These are phyloP conservation scores for Cryptoprocta ferox DNA, from an alignment of 2,797 vertebrate species.

Conservation along the genomic window DNA sequence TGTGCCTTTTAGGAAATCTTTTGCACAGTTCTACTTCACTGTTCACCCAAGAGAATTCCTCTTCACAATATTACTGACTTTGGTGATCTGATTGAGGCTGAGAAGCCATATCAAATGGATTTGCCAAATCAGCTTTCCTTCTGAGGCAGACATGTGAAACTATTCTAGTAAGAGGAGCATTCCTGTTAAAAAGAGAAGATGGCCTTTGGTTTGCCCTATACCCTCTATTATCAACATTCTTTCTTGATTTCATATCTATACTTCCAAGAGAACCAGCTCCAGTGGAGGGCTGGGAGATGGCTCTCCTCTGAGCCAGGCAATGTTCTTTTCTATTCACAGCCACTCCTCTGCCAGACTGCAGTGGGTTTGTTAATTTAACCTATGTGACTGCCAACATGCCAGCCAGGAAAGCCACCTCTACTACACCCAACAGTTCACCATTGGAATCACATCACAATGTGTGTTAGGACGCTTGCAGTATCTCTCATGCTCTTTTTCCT, in stretches of 20 bases:
- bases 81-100: neutral
- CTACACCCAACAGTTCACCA: neutral
- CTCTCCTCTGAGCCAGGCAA: neutral
- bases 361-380: neutral
- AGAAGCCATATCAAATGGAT: neutral
- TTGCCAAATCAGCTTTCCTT: neutral
- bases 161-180: neutral
- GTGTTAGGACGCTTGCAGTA: neutral
- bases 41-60: neutral
- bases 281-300: neutral
- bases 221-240: neutral
- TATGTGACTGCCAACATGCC: neutral
- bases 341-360: neutral
- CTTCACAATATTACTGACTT: neutral
- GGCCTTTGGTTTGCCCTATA: neutral
- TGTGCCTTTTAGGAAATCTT: neutral
- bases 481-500: neutral
- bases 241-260: neutral
- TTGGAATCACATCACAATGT: neutral
- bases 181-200: neutral
- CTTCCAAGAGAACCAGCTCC: constrained; percentile 12
- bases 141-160: neutral
- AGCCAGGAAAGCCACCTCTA: neutral
- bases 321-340: neutral
- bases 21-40: neutral